Conservation (phyloP, 2,888 invertebrate genomes). For the Nomada ruficornis region DNA sequence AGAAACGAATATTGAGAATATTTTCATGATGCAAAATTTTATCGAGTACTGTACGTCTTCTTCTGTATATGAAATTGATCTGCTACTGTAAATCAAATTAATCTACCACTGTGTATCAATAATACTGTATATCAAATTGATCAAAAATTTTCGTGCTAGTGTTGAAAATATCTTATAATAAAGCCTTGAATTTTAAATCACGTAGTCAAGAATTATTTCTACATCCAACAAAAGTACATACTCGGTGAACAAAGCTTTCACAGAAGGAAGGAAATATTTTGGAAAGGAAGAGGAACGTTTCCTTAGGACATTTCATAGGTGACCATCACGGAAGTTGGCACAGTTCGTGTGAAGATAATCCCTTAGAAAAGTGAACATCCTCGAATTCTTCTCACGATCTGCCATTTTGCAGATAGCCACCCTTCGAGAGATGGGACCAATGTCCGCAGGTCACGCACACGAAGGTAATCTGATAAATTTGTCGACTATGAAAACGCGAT, state of each 20-base stretch:
- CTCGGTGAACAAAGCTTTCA: background rate
- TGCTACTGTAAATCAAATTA: too few species aligned
- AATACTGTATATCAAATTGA: too few species aligned
- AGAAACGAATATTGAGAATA: too few species aligned
- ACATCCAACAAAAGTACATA: background rate
- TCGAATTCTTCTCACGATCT: constrained; percentile 59
- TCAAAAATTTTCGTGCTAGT: too few species aligned
- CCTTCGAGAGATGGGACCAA: constrained; percentile 27
- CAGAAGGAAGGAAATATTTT: background rate
- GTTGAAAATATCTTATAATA: too few species aligned
- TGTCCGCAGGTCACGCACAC: constrained; percentile 27
- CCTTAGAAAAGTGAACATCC: constrained; percentile 15
- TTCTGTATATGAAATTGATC: too few species aligned
- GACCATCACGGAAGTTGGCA: background rate
- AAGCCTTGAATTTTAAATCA: too few species aligned
- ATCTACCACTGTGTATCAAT: too few species aligned
- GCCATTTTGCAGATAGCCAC: constrained; percentile 54
- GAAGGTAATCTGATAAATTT: constrained; percentile 33
- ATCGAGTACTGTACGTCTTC: too few species aligned
- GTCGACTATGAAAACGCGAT: constrained; percentile 63
- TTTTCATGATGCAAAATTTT: too few species aligned
- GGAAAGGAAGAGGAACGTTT: background rate
- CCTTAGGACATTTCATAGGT: background rate
- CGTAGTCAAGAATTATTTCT: too few species aligned
- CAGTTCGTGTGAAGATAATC: constrained; percentile 41